These are phyloP conservation scores for Rhopalosiphum maidis DNA, from an alignment of 1,140 invertebrate species.

Conservation along the genomic window DNA sequence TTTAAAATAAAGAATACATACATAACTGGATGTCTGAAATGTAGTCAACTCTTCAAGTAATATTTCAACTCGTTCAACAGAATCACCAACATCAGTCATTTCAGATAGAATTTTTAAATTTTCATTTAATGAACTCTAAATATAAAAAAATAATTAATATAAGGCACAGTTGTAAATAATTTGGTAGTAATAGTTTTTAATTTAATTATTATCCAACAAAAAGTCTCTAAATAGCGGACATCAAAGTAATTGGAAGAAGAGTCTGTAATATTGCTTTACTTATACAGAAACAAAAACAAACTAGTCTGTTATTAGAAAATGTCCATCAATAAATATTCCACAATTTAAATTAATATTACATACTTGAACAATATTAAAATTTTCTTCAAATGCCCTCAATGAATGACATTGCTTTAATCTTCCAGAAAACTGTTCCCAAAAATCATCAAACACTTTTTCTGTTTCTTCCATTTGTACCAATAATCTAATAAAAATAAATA, in stretches of 20 bases:
- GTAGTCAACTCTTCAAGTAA: slow-evolving; percentile 78
- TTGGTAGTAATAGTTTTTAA: not conserved
- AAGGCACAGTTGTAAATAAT: not conserved
- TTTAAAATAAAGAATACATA: slow-evolving; percentile 62
- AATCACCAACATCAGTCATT: slow-evolving; percentile 88
- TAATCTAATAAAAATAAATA: slow-evolving; percentile 45
- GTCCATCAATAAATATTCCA: not conserved
- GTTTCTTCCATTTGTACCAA: slow-evolving; percentile 95
- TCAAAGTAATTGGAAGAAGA: not conserved
- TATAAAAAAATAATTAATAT: not conserved
- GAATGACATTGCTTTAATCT: slow-evolving; percentile 88
- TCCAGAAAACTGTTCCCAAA: slow-evolving; percentile 89
- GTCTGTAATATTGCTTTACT: not conserved
- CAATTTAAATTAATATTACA: not conserved
- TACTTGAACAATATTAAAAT: slow-evolving; percentile 81
- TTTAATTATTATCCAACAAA: not conserved
- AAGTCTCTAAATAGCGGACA: not conserved
- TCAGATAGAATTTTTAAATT: slow-evolving; percentile 78
- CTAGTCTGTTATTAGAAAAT: not conserved
- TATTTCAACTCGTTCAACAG: slow-evolving; percentile 76
- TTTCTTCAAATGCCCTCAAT: slow-evolving; percentile 87
- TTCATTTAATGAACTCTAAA: slow-evolving; percentile 60
- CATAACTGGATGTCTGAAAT: slow-evolving; percentile 79
- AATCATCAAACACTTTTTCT: slow-evolving; percentile 89
- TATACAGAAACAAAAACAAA: not conserved